These are phyloP conservation scores for Melanogrammus aeglefinus DNA, from an alignment of 2,797 vertebrate species.

Conservation along the genomic window DNA sequence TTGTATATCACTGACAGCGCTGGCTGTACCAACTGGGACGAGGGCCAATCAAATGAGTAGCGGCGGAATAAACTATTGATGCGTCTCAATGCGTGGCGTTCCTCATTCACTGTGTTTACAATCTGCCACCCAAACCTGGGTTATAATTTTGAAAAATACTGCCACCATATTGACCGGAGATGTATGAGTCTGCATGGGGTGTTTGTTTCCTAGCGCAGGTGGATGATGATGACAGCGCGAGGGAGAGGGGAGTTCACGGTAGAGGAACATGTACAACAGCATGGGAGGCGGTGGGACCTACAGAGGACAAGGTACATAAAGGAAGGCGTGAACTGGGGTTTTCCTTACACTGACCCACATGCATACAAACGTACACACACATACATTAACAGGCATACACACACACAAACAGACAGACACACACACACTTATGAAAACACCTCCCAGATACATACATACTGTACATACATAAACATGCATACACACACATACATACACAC, in stretches of 20 bases:
- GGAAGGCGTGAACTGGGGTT: slow-evolving; percentile 62
- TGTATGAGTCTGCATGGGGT: neutral
- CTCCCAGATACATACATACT: too few species aligned
- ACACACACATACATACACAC: too few species aligned
- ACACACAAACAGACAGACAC: slow-evolving; percentile 6
- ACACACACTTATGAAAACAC: too few species aligned
- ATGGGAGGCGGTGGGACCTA: neutral
- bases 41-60: neutral
- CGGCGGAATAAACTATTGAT: neutral
- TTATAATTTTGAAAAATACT: neutral
- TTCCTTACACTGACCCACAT: slow-evolving; percentile 63
- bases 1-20: slow-evolving; percentile 16
- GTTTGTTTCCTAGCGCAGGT: neutral
- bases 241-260: neutral
- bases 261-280: neutral
- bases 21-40: neutral
- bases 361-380: slow-evolving; percentile 44
- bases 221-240: too few species aligned
- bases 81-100: neutral
- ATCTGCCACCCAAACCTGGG: too few species aligned
- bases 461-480: neutral
- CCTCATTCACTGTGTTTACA: too few species aligned
- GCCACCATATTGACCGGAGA: too few species aligned
- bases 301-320: slow-evolving; percentile 49
- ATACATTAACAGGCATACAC: slow-evolving; percentile 37